Evolutionary conservation across 2,888 invertebrate genomes (phyloP).

Genomic region (Eupithecia inturbata): DNA sequence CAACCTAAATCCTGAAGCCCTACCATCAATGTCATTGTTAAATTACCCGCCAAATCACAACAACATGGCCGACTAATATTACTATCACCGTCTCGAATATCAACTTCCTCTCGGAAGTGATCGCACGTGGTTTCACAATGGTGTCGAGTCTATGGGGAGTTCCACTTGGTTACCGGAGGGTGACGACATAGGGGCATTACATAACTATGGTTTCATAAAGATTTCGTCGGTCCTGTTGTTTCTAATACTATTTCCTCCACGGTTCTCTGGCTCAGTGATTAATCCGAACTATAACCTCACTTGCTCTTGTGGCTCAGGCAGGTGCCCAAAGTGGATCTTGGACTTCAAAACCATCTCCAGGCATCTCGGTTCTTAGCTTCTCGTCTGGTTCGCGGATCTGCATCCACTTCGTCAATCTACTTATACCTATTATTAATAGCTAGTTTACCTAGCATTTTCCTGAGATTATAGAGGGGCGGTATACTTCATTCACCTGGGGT

Average conservation of each 20-base stretch:
- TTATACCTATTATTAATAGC: no score
- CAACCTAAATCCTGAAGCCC: background rate
- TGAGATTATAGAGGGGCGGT: no score
- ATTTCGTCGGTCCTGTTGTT: background rate
- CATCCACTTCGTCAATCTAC: no score
- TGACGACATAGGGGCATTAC: conserved; percentile 24
- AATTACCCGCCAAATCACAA: conserved; percentile 44
- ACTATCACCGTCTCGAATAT: conserved; percentile 31
- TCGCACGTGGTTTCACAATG: conserved; percentile 55
- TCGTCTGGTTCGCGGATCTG: no score
- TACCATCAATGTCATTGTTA: conserved; percentile 22
- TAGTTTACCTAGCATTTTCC: no score
- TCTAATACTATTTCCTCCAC: background rate
- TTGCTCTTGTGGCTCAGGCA: no score
- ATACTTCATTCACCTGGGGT: no score
- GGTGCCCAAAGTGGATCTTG: no score
- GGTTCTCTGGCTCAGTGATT: background rate
- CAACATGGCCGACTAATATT: conserved; percentile 41
- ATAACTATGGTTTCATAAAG: conserved; percentile 12
- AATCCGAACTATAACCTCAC: background rate
- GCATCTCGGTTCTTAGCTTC: no score
- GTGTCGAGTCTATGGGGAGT: conserved; percentile 30
- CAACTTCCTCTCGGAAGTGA: conserved; percentile 32
- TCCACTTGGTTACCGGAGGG: conserved; percentile 39
- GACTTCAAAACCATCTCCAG: no score